These are phyloP conservation scores for Urocynchramus pylzowi DNA, from an alignment of 2,113 vertebrate genomes.

Conservation along the genomic window DNA sequence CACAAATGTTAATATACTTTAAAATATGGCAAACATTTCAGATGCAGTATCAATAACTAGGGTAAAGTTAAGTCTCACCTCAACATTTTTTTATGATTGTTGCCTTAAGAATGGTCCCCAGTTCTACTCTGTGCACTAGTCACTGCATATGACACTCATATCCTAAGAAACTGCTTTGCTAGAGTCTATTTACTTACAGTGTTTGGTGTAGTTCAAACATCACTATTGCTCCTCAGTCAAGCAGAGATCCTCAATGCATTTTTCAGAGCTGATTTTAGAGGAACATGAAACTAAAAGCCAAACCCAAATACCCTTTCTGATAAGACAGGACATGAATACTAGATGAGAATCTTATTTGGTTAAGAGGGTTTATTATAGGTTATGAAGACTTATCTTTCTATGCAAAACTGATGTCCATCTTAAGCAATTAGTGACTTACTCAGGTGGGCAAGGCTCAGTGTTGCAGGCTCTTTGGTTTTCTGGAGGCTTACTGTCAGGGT, in stretches of 20 bases:
- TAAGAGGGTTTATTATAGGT: background rate
- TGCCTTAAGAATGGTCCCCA: background rate
- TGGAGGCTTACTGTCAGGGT: constrained; percentile 89
- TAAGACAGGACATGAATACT: background rate
- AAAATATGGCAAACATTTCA: background rate
- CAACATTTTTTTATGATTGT: background rate
- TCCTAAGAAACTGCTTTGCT: background rate
- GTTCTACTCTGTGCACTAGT: background rate
- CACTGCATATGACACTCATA: background rate
- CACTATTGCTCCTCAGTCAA: background rate
- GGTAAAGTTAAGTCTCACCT: background rate
- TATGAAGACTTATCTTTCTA: background rate
- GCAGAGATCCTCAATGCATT: background rate
- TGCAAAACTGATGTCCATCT: background rate
- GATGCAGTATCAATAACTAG: background rate
- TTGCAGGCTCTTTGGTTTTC: constrained; percentile 95
- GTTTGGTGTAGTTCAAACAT: background rate
- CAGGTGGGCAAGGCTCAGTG: constrained; percentile 94
- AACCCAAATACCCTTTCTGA: background rate
- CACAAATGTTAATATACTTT: background rate
- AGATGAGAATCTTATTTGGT: background rate
- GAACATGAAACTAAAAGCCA: background rate
- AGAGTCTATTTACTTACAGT: background rate
- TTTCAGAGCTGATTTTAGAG: background rate
- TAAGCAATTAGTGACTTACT: constrained; percentile 79